Evolutionary conservation across 2,797 vertebrate species (phyloP).

Genomic region (Apogon hyalosoma): DNA sequence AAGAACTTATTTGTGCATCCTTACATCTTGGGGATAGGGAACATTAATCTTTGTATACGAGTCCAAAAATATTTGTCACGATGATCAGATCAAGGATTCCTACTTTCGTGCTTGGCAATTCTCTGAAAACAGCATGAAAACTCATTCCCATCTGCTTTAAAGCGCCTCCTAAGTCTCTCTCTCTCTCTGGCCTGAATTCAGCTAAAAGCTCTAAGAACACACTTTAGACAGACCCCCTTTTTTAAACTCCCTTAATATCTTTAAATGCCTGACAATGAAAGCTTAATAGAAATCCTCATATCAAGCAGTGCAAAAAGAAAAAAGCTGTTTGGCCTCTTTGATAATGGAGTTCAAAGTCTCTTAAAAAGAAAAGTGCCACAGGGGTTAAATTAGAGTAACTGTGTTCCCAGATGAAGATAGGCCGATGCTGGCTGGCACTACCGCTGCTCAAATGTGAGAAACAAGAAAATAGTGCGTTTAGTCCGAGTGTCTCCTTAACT

Average conservation of each 20-base stretch:
- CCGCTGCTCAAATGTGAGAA: conserved; percentile 11
- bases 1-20: background rate
- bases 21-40: conserved; percentile 1
- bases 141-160: conserved; percentile 52
- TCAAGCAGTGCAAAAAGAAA: conserved; percentile 28
- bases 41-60: conserved; percentile 27
- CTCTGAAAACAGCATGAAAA: conserved; percentile 55
- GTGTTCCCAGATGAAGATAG: conserved; percentile 38
- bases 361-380: conserved; percentile 10
- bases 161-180: conserved; percentile 55
- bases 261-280: conserved; percentile 55
- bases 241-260: conserved; percentile 40
- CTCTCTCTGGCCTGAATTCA: conserved; percentile 54
- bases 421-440: background rate
- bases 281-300: conserved; percentile 55
- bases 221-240: conserved; percentile 19
- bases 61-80: conserved; percentile 40
- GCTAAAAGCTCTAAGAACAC: conserved; percentile 46
- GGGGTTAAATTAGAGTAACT: conserved; percentile 46
- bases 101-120: conserved; percentile 32
- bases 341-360: conserved; percentile 44
- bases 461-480: conserved; percentile 34
- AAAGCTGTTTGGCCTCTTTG: conserved; percentile 40
- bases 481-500: conserved; percentile 17
- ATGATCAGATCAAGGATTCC: conserved; percentile 39